phyloP scores from a whole-genome alignment of 2,113 vertebrate species.

The Dendropsophus ebraccatus region DNA sequence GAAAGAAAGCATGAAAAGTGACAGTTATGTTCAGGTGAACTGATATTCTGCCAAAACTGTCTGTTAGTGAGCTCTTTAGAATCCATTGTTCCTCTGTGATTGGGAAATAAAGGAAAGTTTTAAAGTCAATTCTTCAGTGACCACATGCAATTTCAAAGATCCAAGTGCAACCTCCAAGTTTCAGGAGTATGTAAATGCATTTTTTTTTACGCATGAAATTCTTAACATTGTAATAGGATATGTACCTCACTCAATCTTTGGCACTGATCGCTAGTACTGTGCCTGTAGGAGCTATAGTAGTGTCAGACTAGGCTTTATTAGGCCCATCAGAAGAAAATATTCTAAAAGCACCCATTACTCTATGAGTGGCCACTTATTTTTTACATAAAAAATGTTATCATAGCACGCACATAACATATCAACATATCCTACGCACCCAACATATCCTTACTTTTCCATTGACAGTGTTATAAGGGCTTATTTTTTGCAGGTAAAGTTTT shows the following conservation, averaged over 20 bases:
- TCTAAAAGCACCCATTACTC: not conserved
- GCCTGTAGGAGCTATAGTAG: not conserved
- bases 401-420: no score
- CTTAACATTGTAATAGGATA: not conserved
- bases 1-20: not conserved
- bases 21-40: not conserved
- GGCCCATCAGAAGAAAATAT: not conserved
- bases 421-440: no score
- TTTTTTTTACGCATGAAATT: not conserved
- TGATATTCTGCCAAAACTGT: slow-evolving; percentile 10
- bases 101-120: slow-evolving; percentile 38
- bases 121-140: not conserved
- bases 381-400: no score
- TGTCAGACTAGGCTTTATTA: not conserved
- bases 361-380: no score
- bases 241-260: not conserved
- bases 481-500: no score
- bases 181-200: not conserved
- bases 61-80: not conserved
- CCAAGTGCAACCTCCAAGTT: not conserved
- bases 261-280: not conserved
- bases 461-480: no score
- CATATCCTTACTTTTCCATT: no score
- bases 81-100: slow-evolving; percentile 12
- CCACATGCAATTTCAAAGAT: not conserved